These are phyloP conservation scores for Anastrepha ludens DNA, from an alignment of 1,140 invertebrate genomes.

Conservation along the genomic window DNA sequence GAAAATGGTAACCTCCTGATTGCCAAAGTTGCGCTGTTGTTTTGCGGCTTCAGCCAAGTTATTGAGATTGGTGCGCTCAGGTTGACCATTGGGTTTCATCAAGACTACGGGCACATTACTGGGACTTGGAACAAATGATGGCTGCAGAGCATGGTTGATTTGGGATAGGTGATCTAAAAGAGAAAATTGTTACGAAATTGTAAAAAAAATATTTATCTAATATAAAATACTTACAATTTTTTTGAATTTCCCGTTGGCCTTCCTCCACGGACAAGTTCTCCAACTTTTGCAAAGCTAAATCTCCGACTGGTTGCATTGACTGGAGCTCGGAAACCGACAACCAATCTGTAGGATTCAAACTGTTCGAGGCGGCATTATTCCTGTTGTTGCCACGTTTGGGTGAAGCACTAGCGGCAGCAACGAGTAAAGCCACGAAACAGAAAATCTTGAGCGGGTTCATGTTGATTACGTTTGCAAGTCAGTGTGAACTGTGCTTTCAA, in stretches of 20 bases:
- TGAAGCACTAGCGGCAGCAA: constrained; percentile 58
- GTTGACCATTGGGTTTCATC: constrained; percentile 65
- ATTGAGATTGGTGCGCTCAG: constrained; percentile 65
- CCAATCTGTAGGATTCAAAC: constrained; percentile 68
- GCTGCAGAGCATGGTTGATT: constrained; percentile 64
- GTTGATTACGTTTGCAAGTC: constrained; percentile 19
- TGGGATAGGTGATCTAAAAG: constrained; percentile 59
- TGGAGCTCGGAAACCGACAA: constrained; percentile 63
- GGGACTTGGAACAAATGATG: constrained; percentile 63
- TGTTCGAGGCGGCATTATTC: constrained; percentile 34
- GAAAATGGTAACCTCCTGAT: constrained; percentile 71
- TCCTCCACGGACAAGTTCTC: constrained; percentile 66
- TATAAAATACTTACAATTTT: constrained; percentile 63
- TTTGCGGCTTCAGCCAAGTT: constrained; percentile 64
- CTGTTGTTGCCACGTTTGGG: constrained; percentile 55
- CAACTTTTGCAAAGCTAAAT: constrained; percentile 65
- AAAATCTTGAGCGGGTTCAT: constrained; percentile 67
- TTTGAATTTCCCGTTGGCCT: constrained; percentile 64
- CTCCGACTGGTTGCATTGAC: constrained; percentile 66
- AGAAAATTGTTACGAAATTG: constrained; percentile 46
- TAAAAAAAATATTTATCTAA: background rate
- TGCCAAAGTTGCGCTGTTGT: constrained; percentile 65
- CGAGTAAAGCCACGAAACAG: constrained; percentile 66
- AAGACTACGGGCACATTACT: constrained; percentile 66
- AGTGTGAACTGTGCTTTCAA: constrained; percentile 7